These are phyloP conservation scores for Pogonocherus hispidulus DNA, from an alignment of 2,888 invertebrate species.

Conservation along the genomic window DNA sequence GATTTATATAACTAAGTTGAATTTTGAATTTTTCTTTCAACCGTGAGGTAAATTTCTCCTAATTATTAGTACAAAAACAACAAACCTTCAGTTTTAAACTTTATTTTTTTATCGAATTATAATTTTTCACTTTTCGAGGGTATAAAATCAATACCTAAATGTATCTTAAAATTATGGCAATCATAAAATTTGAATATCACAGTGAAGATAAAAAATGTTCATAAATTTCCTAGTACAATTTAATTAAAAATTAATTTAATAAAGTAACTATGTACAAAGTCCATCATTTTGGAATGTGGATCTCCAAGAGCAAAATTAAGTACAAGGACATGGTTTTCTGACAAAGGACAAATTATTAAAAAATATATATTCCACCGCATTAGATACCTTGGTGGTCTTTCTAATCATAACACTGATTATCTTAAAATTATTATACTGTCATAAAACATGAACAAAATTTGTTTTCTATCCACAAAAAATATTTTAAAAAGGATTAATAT, in stretches of 20 bases:
- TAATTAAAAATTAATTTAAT: not conserved
- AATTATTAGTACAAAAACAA: no score
- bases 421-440: no score
- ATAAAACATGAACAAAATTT: no score
- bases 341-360: no score
- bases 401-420: no score
- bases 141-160: slow-evolving; percentile 28
- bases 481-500: no score
- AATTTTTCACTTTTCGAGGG: slow-evolving; percentile 12
- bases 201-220: slow-evolving; percentile 17
- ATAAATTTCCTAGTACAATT: slow-evolving; percentile 1
- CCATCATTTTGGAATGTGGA: not conserved
- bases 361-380: no score
- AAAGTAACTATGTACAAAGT: not conserved
- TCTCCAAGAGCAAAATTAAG: slow-evolving; percentile 1
- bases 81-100: not conserved
- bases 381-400: no score
- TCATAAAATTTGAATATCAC: slow-evolving; percentile 30
- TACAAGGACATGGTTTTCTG: not conserved
- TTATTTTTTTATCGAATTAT: slow-evolving; percentile 16
- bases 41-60: no score
- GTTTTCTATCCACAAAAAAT: no score
- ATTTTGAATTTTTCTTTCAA: no score
- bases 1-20: not conserved
- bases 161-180: slow-evolving; percentile 25